These are phyloP conservation scores for Oreocharis arfaki DNA, from an alignment of 2,113 vertebrate species.

Conservation along the genomic window DNA sequence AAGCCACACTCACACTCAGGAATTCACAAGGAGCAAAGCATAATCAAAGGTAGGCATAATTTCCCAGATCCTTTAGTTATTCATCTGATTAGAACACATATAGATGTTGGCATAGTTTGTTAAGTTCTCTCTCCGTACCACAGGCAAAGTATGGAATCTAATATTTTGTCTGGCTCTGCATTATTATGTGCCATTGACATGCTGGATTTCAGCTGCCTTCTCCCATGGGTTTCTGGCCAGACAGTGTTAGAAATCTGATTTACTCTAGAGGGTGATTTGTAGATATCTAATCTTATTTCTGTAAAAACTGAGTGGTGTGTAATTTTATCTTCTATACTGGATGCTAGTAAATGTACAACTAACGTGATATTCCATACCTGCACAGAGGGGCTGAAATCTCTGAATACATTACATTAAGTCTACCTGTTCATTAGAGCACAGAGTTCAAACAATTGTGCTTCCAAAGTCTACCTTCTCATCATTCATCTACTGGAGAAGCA, in stretches of 20 bases:
- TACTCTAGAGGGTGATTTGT: slow-evolving; percentile 33
- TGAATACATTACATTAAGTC: neutral
- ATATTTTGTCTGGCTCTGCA: neutral
- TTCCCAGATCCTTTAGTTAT: neutral
- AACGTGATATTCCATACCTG: slow-evolving; percentile 1
- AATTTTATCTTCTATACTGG: slow-evolving; percentile 17
- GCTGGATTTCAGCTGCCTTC: neutral
- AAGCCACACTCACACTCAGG: neutral
- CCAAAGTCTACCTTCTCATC: neutral
- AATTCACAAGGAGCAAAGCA: neutral
- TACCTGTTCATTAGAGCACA: neutral
- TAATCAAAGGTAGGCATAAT: neutral
- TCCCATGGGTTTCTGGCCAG: neutral
- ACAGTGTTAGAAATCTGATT: slow-evolving; percentile 22
- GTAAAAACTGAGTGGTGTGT: neutral
- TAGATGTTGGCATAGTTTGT: rapidly evolving
- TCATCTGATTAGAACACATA: neutral
- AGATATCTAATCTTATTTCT: slow-evolving; percentile 34
- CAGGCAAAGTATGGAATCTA: neutral
- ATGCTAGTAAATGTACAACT: slow-evolving; percentile 27
- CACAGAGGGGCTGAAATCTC: neutral
- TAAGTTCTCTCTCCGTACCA: neutral
- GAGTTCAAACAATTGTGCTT: neutral
- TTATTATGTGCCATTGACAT: neutral
- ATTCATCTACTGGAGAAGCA: neutral